Base-by-base conservation (phyloP, 92 coral and sea anemone genomes). In the Ricordea florida region DNA sequence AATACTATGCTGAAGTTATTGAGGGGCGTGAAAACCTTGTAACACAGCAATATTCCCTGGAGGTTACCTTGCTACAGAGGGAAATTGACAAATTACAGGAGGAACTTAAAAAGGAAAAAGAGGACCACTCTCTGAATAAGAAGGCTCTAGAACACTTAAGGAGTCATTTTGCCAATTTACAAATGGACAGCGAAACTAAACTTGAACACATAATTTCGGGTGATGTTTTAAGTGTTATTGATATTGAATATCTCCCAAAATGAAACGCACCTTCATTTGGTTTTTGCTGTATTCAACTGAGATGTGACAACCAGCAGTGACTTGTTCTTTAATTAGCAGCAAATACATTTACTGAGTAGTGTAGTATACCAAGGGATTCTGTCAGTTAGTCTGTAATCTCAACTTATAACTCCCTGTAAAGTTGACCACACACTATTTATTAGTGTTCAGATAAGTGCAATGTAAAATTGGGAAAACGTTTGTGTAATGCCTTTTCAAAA, bases 101-200 rank as follows among this genome's bases (percentile, higher is more conserved):
- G 29, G 79, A 82, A 30, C 50, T 92, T 23, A 71, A 66, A 37
- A 85, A 78, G 46, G 91, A 92, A 72, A 71, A 63, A 40, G 71
- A 83, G 52, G 97, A 94, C 16, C 87, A 94, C 42, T 31, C 62
- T 27, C 52, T 92, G 40, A 92, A 89, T 34, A 92, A 72, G 70
- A 88, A 77, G 33, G 97, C 96, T 45, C 88, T 94, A 11, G 93
- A 84, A 64, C 90, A 94, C 64, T 84, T 94, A 16, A 82, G 97
- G 72, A 62, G 72, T 26, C 97, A 94, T 79, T 94, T 94, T 77
- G 82, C 94, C 38, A 76, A 58, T 67, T 43, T 72, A 10, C 82
- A 87, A 27, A 48, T 85, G 14, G 73, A 35, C 26, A 67, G 70
- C 17, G 69, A 62, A 3, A 62, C 30, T 14, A 2, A 40, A 15